Conservation (phyloP, 2,113 vertebrate genomes). For the Onychostruthus taczanowskii region DNA sequence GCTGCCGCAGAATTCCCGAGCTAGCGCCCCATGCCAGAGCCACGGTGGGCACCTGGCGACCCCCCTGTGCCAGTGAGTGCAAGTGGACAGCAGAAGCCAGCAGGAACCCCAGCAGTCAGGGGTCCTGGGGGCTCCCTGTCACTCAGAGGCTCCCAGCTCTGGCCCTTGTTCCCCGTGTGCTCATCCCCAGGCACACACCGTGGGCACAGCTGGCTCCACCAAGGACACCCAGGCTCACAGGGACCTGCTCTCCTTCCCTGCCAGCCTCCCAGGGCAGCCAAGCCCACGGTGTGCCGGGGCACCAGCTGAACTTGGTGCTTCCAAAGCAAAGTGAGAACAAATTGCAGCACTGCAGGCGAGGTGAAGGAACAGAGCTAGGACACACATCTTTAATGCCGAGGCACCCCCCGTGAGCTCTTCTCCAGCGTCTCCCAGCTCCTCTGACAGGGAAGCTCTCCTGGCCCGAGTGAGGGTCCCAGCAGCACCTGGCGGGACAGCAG, state of each 20-base stretch:
- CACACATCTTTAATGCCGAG: rapidly evolving
- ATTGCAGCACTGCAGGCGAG: background rate
- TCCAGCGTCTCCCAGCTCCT: rapidly evolving
- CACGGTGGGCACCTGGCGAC: background rate
- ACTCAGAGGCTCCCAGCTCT: background rate
- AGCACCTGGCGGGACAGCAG: background rate
- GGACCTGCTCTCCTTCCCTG: rapidly evolving
- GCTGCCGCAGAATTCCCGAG: background rate
- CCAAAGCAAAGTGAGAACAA: background rate
- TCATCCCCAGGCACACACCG: rapidly evolving
- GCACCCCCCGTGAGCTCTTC: rapidly evolving
- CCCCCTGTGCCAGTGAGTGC: background rate
- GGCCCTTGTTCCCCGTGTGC: background rate
- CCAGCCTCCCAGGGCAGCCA: background rate
- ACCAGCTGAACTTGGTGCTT: background rate
- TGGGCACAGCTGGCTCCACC: background rate
- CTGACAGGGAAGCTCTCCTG: too few relatives aligned
- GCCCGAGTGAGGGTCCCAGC: rapidly evolving
- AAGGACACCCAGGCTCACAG: background rate
- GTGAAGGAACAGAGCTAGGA: background rate
- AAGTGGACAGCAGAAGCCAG: background rate
- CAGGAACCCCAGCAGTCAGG: rapidly evolving
- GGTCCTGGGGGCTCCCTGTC: background rate
- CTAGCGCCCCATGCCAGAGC: background rate
- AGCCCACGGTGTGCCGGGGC: background rate